phyloP scores from a whole-genome alignment of 1,140 invertebrate genomes.

The Nasonia longicornis region DNA sequence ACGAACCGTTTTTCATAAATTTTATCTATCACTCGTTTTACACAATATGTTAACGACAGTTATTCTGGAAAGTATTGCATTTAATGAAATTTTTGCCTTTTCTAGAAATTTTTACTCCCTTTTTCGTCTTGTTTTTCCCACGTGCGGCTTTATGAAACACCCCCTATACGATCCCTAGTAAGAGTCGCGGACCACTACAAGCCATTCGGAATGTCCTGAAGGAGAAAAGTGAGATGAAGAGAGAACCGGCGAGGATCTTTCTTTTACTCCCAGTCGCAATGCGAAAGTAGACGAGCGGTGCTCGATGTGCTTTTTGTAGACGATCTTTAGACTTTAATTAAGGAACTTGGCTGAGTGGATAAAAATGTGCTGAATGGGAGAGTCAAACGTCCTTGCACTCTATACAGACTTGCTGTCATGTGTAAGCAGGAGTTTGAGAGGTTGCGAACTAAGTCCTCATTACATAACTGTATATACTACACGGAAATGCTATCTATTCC shows the following conservation, averaged over 20 bases:
- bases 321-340: slow-evolving; percentile 70
- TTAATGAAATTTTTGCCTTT: no score
- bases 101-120: not conserved
- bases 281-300: not conserved
- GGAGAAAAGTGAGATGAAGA: not conserved
- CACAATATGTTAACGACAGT: no score
- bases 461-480: no score
- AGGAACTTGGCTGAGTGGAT: slow-evolving; percentile 65
- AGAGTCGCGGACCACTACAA: not conserved
- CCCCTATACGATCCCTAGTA: no score
- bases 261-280: not conserved
- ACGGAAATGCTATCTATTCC: not conserved
- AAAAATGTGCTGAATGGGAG: slow-evolving; percentile 65
- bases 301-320: slow-evolving; percentile 67
- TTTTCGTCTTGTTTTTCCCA: not conserved
- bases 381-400: slow-evolving; percentile 59
- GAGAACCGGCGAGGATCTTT: not conserved
- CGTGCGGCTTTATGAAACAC: not conserved
- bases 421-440: not conserved
- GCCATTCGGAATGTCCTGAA: not conserved
- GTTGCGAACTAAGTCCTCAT: not conserved
- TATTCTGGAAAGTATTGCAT: no score
- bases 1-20: no score
- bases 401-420: not conserved
- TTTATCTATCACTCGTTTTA: no score